Base-by-base conservation (phyloP, 2,888 invertebrate genomes). In the Philhelius pedissequus region DNA sequence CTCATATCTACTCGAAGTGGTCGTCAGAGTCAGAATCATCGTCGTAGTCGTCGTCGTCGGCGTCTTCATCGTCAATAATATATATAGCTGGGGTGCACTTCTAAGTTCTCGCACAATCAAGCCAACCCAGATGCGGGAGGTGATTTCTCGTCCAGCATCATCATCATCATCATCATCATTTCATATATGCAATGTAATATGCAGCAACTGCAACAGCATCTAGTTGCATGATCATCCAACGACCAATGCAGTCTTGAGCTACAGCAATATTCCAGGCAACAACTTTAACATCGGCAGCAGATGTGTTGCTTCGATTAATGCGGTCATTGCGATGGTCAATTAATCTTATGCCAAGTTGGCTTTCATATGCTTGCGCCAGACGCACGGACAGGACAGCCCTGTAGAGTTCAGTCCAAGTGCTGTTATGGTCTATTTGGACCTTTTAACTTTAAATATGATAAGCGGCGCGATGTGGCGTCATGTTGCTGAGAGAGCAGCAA, bases 231-330 rank as follows among this genome's bases (percentile, higher is more conserved):
- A 76, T 77, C 73, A 32, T 30, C 64, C 13, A 50, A 18, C 27
- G 22, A 20, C 20, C n/a, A 43, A 20, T 38, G 50, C 60, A 50
- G 22, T 40, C 27, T 52, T 27, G 20, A 48, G 30, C 64, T 45
- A 40, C 22, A 71, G 32, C 13, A 58, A 11, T 22, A 58, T n/a
- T n/a, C n/a, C n/a, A n/a, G n/a, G 22, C 6, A 71, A 43, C 9
- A 40, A 70, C 50, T 54, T 35, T 15, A 52, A 25, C 76, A 60
- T 43, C 75, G 66, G 54, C 84, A 60, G 84, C 79, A 84, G 84
- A 84, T 84, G 80, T 76, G 80, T 84, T 80, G 60, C 80, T 60
- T 84, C 84, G 84, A 84, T 84, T 84, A 80, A 80, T 84, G 84
- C 84, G 80, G 84, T 76, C 84, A 84, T 80, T 68, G 71, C 48